Evolutionary conservation across 2,888 invertebrate genomes (phyloP), one percentile per base, ranked within the genome.

Genomic region (Candidula unifasciata): DNA sequence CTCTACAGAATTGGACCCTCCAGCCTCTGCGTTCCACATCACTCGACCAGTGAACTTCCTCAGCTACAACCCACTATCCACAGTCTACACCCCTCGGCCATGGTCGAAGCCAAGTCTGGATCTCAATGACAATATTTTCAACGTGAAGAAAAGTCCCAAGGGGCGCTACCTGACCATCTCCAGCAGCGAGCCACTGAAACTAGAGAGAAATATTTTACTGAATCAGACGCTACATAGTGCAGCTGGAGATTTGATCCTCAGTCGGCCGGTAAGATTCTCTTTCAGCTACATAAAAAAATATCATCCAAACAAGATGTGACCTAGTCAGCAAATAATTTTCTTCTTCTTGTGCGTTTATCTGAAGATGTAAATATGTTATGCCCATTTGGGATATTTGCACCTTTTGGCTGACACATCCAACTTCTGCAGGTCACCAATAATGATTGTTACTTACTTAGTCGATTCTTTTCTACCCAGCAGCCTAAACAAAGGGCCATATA

Each of bases 161-260:
- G 95, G 97, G 80, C 97, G 97, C 93, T 96, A 97, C 91, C 82
- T 91, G 89, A 98, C 97, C 0, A 97, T 97, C n/a, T 94, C 96
- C 95, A 94, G 96, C 88, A 94, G 94, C 87, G 92, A 93, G 85
- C 94, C 94, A 16, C 85, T 90, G 57, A 89, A 89, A 85, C 74
- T 91, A 86, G 91, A 89, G 86, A 90, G 86, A 68, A 85, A 85
- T 8, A 54, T 88, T 10, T 87, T 88, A 35, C 64, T 85, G 80
- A 89, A 89, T 33, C 88, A 89, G 16, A 88, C 90, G 37, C 85
- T 90, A 27, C 88, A 90, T 66, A 89, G 90, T n/a, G 85, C 90
- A 27, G 91, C 91, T 27, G 91, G 91, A 33, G 92, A 92, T 76
- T 86, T 91, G 24, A 91, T 92, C 18, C 86, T 89, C 64, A 88